These are phyloP conservation scores for Neomonachus schauinslandi DNA, from an alignment of 2,113 vertebrate genomes.

Conservation along the genomic window DNA sequence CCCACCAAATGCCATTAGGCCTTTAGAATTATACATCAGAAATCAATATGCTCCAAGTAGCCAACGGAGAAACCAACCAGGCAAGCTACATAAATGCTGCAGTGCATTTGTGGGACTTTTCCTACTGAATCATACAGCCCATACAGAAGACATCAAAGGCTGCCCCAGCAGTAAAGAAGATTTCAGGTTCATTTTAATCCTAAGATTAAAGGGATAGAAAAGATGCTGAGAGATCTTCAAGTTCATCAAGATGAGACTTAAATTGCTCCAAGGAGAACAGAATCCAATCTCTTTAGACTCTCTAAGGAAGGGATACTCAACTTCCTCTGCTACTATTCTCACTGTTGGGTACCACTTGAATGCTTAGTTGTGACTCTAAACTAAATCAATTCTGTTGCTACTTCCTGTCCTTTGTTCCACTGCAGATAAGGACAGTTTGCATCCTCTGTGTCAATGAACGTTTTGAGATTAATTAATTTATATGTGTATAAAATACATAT, in stretches of 20 bases:
- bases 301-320: not conserved
- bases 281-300: conserved; percentile 55
- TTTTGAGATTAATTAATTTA: not conserved
- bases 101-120: conserved; percentile 23
- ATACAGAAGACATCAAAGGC: conserved; percentile 12
- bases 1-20: conserved; percentile 79
- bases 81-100: conserved; percentile 56
- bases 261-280: conserved; percentile 65
- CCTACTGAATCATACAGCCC: not conserved
- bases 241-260: conserved; percentile 67
- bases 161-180: conserved; percentile 38
- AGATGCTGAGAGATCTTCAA: conserved; percentile 57
- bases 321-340: not conserved
- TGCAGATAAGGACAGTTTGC: not conserved
- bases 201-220: conserved; percentile 64
- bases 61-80: conserved; percentile 76
- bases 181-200: conserved; percentile 69
- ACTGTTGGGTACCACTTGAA: not conserved
- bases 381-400: not conserved
- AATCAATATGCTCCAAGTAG: conserved; percentile 80
- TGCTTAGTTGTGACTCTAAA: conserved; percentile 4
- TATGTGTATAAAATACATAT: not conserved
- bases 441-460: not conserved
- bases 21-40: conserved; percentile 76
- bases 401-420: not conserved